Base-by-base conservation (phyloP, 2,888 invertebrate genomes). In the Synergus itoensis region DNA sequence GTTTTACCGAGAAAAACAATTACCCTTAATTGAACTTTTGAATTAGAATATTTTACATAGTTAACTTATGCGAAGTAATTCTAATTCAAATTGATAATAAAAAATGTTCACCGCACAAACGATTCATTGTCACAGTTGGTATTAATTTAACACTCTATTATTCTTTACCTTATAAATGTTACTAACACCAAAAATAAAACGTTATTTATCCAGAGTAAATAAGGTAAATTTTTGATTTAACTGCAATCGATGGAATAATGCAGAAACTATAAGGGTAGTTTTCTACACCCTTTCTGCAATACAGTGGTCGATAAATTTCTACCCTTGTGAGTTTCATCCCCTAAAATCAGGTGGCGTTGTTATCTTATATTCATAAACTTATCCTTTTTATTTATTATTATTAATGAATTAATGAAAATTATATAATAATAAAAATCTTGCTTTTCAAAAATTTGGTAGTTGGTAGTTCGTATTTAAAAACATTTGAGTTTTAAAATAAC, bases 1-100 rank as follows among this genome's bases (percentile, higher is more conserved):
- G 8, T 45, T 45, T 48, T 69, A 45, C 28, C 28, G 2, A 69
- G 48, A 36, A 69, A 28, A 16, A 28, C 12, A 69, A 48, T 69
- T 69, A 48, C 69, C 36, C 28, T 48, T 36, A 45, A 69, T 69
- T 48, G 28, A 36, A 69, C 36, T 69, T 36, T 48, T 69, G 16
- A 69, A 69, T 14, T 14, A 9, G n/a, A 21, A 21, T 14, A 67
- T 21, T 67, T 21, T 21, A 4, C 21, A 7, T 63, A 21, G 36
- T 64, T 45, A 0, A 8, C 14, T 45, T 45, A 14, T 62, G 28
- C 1, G 5, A 14, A 12, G 28, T 18, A 12, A 28, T 62, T 60
- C 5, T 21, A 5, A 62, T 45, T 45, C 45, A 45, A 36, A 36
- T 36, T 36, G 36, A 36, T 36, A 36, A 36, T 36, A 36, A 36